A percentile compares a stretch with the other conserved stretches of the same genome.
Evolutionary conservation across 2,113 vertebrate species (phyloP).

Genomic region (Hippocampus comes): DNA sequence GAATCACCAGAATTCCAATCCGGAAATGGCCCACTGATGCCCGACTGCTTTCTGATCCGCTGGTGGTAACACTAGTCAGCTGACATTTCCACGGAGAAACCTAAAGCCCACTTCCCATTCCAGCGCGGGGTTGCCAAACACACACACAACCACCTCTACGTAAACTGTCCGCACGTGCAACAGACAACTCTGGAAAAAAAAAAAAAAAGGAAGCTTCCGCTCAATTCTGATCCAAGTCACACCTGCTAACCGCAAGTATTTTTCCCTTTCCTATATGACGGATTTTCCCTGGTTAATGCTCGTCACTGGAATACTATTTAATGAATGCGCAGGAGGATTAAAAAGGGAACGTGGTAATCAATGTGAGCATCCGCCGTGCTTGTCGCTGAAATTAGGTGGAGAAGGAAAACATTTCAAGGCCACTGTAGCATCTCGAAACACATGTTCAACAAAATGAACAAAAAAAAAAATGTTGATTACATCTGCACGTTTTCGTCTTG

Average conservation of each 20-base stretch:
- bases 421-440: no score
- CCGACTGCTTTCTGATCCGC: conserved; percentile 57
- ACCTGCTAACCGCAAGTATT: conserved; percentile 24
- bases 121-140: conserved; percentile 30
- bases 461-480: no score
- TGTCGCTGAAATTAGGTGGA: background rate
- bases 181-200: conserved; percentile 30
- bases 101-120: conserved; percentile 33
- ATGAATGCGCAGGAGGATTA: background rate
- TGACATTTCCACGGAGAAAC: conserved; percentile 60
- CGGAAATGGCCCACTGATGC: conserved; percentile 44
- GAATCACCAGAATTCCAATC: conserved; percentile 37
- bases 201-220: conserved; percentile 32
- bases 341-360: background rate
- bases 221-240: conserved; percentile 42
- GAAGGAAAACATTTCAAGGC: no score
- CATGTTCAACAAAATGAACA: no score
- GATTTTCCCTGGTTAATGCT: conserved; percentile 10
- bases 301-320: background rate
- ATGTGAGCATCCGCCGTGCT: background rate
- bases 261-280: conserved; percentile 24
- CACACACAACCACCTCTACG: conserved; percentile 8
- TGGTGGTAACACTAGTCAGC: conserved; percentile 54
- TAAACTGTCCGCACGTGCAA: conserved; percentile 36
- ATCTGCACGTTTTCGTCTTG: no score